Conservation (phyloP, 2,888 invertebrate genomes). For the Tuberolachnus salignus region DNA sequence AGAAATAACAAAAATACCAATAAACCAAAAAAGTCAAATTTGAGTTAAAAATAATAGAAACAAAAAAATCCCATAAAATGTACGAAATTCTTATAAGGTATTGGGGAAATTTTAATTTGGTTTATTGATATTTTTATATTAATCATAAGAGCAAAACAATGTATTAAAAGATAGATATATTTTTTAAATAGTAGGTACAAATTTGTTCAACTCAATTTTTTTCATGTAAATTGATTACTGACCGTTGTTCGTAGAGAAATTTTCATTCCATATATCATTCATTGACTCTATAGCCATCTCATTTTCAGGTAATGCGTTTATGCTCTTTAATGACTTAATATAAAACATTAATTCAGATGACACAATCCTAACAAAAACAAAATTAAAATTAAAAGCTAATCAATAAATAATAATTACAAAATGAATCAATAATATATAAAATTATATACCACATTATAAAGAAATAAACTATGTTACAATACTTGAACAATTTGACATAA, state of each 20-base stretch:
- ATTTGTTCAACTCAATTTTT: slow-evolving; percentile 51
- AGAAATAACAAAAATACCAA: slow-evolving; percentile 25
- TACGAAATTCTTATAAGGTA: neutral
- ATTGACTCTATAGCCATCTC: slow-evolving; percentile 78
- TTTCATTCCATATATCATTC: slow-evolving; percentile 76
- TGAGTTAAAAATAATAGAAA: neutral
- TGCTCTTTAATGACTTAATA: slow-evolving; percentile 80
- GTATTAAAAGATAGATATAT: slow-evolving; percentile 8
- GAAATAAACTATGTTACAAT: neutral
- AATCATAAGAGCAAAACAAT: slow-evolving; percentile 15
- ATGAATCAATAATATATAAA: neutral
- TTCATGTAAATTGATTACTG: slow-evolving; percentile 16
- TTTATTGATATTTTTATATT: slow-evolving; percentile 34
- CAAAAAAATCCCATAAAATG: neutral
- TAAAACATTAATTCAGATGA: slow-evolving; percentile 91
- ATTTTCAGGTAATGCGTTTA: slow-evolving; percentile 77
- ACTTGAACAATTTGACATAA: neutral
- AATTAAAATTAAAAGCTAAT: neutral
- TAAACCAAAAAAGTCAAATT: slow-evolving; percentile 9
- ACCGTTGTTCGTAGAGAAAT: slow-evolving; percentile 46
- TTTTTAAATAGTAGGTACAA: slow-evolving; percentile 38
- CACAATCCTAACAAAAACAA: slow-evolving; percentile 68
- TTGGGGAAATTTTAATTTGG: slow-evolving; percentile 3
- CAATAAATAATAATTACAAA: neutral
- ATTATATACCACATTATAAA: neutral